These are phyloP conservation scores for Amphiduros pacificus DNA, from an alignment of 2,888 invertebrate species.

Conservation along the genomic window DNA sequence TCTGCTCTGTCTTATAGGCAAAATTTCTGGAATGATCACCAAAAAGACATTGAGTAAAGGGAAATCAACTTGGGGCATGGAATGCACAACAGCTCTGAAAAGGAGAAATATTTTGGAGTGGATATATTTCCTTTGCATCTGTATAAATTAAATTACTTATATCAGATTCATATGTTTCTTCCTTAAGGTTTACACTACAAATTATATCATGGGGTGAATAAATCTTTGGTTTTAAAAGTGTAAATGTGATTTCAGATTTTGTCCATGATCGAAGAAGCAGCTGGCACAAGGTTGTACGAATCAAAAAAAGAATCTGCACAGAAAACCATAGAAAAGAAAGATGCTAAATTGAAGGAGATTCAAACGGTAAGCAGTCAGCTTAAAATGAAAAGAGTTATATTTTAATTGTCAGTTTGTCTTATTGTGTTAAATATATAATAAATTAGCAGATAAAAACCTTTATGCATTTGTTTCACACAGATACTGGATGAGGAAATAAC, in stretches of 20 bases:
- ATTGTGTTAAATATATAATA: not conserved
- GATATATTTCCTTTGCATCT: no score
- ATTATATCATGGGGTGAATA: no score
- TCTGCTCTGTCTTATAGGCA: no score
- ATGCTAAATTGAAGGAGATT: constrained; percentile 84
- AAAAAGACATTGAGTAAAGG: no score
- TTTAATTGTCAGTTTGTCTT: not conserved
- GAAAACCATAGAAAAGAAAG: constrained; percentile 88
- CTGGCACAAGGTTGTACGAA: constrained; percentile 96
- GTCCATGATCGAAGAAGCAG: constrained; percentile 96
- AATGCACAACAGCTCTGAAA: no score
- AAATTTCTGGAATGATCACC: not conserved
- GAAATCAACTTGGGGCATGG: no score
- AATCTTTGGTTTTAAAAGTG: no score
- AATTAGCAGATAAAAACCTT: not conserved
- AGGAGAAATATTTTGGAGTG: no score
- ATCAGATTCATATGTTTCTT: no score
- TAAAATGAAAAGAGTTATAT: not conserved
- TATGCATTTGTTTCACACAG: constrained; percentile 39
- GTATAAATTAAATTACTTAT: no score
- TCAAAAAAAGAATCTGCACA: constrained; percentile 84
- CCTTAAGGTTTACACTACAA: no score
- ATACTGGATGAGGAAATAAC: constrained; percentile 77
- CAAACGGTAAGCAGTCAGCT: constrained; percentile 67
- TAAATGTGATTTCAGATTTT: constrained; percentile 58